These are phyloP conservation scores for Gopherus flavomarginatus DNA, from an alignment of 2,113 vertebrate species.

Conservation along the genomic window DNA sequence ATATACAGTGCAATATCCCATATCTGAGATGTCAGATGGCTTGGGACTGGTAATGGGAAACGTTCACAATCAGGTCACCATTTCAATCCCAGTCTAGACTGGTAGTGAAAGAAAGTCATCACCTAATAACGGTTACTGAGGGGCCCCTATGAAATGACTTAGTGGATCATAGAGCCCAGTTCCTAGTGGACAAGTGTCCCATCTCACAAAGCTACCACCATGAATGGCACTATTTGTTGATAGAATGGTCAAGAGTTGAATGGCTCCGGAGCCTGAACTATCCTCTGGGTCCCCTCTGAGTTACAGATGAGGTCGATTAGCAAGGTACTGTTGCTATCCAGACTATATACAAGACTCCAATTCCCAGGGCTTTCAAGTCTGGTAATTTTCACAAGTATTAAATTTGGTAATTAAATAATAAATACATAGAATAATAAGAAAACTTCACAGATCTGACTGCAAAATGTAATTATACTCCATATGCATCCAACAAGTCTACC, in stretches of 20 bases:
- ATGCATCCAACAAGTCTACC: background rate
- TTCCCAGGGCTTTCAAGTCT: background rate
- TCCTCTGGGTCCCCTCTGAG: background rate
- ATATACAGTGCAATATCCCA: background rate
- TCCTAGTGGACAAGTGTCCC: background rate
- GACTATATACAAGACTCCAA: background rate
- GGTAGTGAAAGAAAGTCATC: background rate
- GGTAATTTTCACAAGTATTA: background rate
- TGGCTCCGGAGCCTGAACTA: accelerated
- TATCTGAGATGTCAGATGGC: accelerated
- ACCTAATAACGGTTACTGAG: background rate
- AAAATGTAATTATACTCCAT: background rate
- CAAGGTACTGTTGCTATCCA: background rate
- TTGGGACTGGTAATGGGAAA: background rate
- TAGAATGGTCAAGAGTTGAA: background rate
- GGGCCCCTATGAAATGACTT: background rate
- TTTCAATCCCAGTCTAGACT: background rate
- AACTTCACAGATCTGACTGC: background rate
- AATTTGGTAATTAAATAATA: background rate
- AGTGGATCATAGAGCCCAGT: background rate
- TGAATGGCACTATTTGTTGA: background rate
- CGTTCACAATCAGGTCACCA: background rate
- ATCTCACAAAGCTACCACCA: background rate
- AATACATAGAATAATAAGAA: background rate
- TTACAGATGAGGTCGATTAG: accelerated